These are phyloP conservation scores for Ptychodera flava DNA, from an alignment of 35 echinoderm and acorn worm species.

Conservation along the genomic window DNA sequence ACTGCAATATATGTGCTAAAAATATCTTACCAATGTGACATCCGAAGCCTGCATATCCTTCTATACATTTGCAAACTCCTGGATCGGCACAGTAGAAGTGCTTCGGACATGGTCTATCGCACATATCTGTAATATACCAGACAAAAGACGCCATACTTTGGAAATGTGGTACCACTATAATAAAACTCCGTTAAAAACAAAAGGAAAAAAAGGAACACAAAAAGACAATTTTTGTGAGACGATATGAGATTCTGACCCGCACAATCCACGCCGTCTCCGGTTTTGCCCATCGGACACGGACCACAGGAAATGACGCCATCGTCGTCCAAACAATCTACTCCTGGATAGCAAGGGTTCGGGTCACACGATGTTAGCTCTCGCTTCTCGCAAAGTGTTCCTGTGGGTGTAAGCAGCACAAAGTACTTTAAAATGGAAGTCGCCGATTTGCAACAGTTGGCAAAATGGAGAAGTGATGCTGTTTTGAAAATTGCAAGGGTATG, in stretches of 20 bases:
- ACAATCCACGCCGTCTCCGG: slow-evolving; percentile 45
- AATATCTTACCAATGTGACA: slow-evolving; percentile 46
- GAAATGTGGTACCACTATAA: too few species aligned
- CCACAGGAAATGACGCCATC: slow-evolving; percentile 16
- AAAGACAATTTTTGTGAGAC: too few species aligned
- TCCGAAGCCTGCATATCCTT: slow-evolving; percentile 33
- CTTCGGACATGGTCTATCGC: slow-evolving; percentile 34
- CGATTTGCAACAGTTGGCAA: too few species aligned
- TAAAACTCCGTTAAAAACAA: too few species aligned
- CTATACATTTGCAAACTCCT: slow-evolving; percentile 29
- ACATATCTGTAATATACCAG: background rate
- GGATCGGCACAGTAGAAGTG: slow-evolving; percentile 34
- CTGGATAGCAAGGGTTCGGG: slow-evolving; percentile 36
- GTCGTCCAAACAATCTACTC: slow-evolving; percentile 11
- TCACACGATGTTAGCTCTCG: slow-evolving; percentile 13
- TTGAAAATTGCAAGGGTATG: too few species aligned
- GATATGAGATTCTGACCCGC: too few species aligned
- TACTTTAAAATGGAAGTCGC: too few species aligned
- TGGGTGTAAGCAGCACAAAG: too few species aligned
- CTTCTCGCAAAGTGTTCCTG: background rate
- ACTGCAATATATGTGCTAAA: too few species aligned
- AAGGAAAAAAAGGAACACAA: too few species aligned
- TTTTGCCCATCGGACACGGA: slow-evolving; percentile 29
- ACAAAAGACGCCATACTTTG: background rate
- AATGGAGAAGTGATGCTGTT: too few species aligned